Percentiles rank a stretch among this genome's conserved stretches.
phyloP scores from a whole-genome alignment of 2,888 invertebrate genomes.

The Pheosia tremula region DNA sequence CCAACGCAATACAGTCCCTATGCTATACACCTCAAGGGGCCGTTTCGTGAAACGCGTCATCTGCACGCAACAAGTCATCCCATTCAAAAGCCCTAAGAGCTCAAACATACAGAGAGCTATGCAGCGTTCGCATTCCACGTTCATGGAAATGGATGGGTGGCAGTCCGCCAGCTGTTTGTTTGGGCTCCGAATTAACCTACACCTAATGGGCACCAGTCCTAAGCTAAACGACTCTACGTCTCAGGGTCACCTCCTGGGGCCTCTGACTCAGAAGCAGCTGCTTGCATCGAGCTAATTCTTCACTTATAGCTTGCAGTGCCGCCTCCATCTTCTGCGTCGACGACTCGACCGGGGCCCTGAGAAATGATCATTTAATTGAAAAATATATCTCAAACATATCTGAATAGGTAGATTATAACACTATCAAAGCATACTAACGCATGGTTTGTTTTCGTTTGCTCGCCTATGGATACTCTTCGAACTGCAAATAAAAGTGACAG shows the following conservation, averaged over 20 bases:
- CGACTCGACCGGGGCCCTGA: conserved; percentile 2
- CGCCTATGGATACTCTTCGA: conserved; percentile 30
- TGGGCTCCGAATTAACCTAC: not conserved
- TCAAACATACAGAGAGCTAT: too few species aligned
- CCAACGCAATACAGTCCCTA: too few species aligned
- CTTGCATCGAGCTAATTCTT: conserved; percentile 61
- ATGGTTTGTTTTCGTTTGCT: conserved; percentile 11
- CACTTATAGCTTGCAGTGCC: conserved; percentile 52
- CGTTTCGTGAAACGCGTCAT: too few species aligned
- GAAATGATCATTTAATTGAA: not conserved
- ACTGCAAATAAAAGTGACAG: conserved; percentile 20
- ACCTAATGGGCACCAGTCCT: not conserved
- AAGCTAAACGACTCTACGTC: not conserved
- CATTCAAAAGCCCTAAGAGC: too few species aligned
- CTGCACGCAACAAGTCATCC: too few species aligned
- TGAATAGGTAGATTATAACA: not conserved
- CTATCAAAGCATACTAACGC: conserved; percentile 1
- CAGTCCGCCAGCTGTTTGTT: too few species aligned
- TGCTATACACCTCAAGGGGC: too few species aligned
- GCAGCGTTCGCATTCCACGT: too few species aligned
- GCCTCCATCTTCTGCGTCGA: conserved; percentile 52
- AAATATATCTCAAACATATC: not conserved
- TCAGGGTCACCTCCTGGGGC: conserved; percentile 33
- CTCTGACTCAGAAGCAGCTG: conserved; percentile 44
- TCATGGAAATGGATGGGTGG: too few species aligned